Evolutionary conservation across 2,113 vertebrate species (phyloP).

Genomic region (Elephas maximus): DNA sequence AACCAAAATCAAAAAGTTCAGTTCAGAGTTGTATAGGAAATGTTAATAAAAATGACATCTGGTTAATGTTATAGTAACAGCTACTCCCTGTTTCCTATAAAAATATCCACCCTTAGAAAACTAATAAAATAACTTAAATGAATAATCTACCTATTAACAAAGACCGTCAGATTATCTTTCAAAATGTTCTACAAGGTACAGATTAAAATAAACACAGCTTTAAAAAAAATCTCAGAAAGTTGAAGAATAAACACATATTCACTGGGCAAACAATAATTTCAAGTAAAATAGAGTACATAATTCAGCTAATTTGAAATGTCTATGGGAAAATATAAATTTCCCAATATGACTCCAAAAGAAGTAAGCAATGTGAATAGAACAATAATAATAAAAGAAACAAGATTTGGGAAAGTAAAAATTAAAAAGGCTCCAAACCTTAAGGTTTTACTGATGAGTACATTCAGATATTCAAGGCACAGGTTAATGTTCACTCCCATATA

Average conservation of each 20-base stretch:
- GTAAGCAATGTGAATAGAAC: background rate
- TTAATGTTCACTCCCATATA: background rate
- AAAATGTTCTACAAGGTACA: background rate
- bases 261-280: slow-evolving; percentile 11
- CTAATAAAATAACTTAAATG: background rate
- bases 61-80: background rate
- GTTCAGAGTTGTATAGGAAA: background rate
- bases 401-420: background rate
- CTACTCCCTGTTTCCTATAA: background rate
- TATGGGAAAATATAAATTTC: slow-evolving; percentile 36
- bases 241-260: slow-evolving; percentile 6
- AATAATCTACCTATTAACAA: background rate
- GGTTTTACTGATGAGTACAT: background rate
- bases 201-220: slow-evolving; percentile 42
- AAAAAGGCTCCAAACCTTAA: background rate
- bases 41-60: slow-evolving; percentile 5
- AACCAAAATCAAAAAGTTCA: slow-evolving; percentile 4
- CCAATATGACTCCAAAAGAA: background rate
- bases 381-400: slow-evolving; percentile 34
- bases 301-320: background rate
- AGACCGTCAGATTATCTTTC: background rate
- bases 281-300: background rate
- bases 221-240: slow-evolving; percentile 16
- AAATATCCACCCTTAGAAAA: background rate
- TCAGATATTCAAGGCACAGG: background rate